Conservation (phyloP, 2,797 vertebrate genomes). For the Chrosomus eos region DNA sequence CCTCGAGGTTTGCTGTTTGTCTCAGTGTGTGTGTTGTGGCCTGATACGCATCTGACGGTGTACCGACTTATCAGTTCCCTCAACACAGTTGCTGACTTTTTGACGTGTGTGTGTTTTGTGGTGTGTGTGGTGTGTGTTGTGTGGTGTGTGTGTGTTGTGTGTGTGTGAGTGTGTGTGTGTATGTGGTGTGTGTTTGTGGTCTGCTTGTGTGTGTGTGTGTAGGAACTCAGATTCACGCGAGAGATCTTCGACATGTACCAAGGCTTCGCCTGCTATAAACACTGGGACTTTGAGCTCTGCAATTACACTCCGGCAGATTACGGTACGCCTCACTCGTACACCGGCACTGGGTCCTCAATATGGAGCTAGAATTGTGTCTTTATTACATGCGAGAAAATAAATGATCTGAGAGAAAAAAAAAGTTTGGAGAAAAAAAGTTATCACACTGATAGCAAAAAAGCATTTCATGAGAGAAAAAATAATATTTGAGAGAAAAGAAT, state of each 20-base stretch:
- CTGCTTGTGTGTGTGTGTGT: slow-evolving; percentile 53
- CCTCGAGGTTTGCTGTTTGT: no score
- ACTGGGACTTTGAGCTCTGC: slow-evolving; percentile 87
- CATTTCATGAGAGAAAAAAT: no score
- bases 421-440: no score
- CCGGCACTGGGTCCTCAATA: background rate
- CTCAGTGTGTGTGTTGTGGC: no score
- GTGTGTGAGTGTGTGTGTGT: background rate
- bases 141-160: slow-evolving; percentile 30
- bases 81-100: no score
- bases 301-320: slow-evolving; percentile 86
- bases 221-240: slow-evolving; percentile 93
- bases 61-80: no score
- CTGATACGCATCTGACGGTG: no score
- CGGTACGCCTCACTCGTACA: slow-evolving; percentile 69
- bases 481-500: no score
- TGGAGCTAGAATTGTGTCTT: no score
- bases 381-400: no score
- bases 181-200: background rate
- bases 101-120: background rate
- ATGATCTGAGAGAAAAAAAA: no score
- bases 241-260: slow-evolving; percentile 96
- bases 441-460: no score
- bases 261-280: slow-evolving; percentile 84
- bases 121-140: background rate